These are phyloP conservation scores for Calosoma granatense DNA, from an alignment of 1,140 invertebrate genomes.

Conservation along the genomic window DNA sequence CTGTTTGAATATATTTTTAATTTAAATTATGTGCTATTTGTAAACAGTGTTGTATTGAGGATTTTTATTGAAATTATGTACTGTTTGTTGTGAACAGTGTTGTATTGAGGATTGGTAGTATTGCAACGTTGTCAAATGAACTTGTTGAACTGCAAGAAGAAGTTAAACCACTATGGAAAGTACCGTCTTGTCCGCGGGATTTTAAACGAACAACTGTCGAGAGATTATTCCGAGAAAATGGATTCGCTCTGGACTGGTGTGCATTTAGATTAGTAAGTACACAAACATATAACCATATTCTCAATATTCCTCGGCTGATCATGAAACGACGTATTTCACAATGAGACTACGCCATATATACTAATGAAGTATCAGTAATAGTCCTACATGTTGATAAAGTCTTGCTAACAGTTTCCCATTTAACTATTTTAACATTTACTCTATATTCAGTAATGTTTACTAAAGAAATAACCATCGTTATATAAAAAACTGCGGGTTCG, in stretches of 20 bases:
- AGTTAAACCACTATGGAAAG: slow-evolving; percentile 64
- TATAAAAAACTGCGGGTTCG: no score
- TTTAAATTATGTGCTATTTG: no score
- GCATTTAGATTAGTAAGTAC: slow-evolving; percentile 65
- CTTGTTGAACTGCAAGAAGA: slow-evolving; percentile 69
- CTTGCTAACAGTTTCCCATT: background rate
- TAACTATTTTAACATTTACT: background rate
- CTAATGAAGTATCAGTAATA: background rate
- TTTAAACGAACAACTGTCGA: slow-evolving; percentile 81
- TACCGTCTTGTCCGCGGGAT: slow-evolving; percentile 62
- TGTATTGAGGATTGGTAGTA: slow-evolving; percentile 69
- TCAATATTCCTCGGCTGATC: background rate
- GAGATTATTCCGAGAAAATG: slow-evolving; percentile 64
- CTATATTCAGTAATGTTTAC: background rate
- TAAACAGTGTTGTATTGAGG: no score
- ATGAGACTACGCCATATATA: no score
- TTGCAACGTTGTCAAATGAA: slow-evolving; percentile 58
- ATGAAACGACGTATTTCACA: no score
- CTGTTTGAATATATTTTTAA: no score
- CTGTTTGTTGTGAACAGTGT: slow-evolving; percentile 45
- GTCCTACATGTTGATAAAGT: background rate
- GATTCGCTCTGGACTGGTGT: slow-evolving; percentile 81
- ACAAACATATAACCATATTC: slow-evolving; percentile 9
- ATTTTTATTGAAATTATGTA: background rate
- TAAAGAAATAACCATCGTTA: no score